Evolutionary conservation across 2,797 vertebrate genomes (phyloP).

Genomic region (Galaxias olidus): DNA sequence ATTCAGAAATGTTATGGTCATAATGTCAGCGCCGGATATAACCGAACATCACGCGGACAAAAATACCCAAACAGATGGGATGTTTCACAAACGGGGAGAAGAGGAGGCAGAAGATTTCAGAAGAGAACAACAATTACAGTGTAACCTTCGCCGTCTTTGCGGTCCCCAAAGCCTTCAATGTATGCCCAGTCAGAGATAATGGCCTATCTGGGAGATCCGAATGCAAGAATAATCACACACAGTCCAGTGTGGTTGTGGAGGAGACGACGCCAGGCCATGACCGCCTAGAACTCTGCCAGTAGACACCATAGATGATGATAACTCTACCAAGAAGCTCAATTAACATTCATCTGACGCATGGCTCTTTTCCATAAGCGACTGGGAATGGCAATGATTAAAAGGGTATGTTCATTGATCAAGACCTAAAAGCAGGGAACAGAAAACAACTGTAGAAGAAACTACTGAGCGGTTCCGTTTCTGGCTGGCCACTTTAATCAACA

Average conservation of each 20-base stretch:
- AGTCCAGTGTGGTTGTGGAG: constrained; percentile 40
- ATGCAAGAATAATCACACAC: constrained; percentile 59
- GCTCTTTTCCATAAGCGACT: not conserved
- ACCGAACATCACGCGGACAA: constrained; percentile 68
- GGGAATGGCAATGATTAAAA: not conserved
- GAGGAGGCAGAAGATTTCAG: constrained; percentile 56
- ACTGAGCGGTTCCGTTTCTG: constrained; percentile 24
- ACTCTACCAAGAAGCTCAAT: constrained; percentile 26
- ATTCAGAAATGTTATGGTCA: constrained; percentile 47
- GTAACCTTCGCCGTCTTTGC: constrained; percentile 66
- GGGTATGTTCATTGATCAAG: not conserved
- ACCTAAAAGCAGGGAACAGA: constrained; percentile 16
- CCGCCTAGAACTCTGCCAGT: constrained; percentile 11
- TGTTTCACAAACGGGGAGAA: constrained; percentile 50
- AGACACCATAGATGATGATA: constrained; percentile 25
- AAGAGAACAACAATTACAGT: constrained; percentile 65
- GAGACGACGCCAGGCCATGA: constrained; percentile 24
- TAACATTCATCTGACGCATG: not conserved
- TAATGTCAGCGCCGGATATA: constrained; percentile 71
- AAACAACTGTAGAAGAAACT: constrained; percentile 39
- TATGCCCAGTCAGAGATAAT: constrained; percentile 61
- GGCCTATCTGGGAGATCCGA: constrained; percentile 58
- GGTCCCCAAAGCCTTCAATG: constrained; percentile 57
- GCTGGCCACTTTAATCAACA: constrained; percentile 29
- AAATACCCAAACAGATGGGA: constrained; percentile 74